Evolutionary conservation across 2,888 invertebrate genomes (phyloP).

Genomic region (Synergus japonicus): DNA sequence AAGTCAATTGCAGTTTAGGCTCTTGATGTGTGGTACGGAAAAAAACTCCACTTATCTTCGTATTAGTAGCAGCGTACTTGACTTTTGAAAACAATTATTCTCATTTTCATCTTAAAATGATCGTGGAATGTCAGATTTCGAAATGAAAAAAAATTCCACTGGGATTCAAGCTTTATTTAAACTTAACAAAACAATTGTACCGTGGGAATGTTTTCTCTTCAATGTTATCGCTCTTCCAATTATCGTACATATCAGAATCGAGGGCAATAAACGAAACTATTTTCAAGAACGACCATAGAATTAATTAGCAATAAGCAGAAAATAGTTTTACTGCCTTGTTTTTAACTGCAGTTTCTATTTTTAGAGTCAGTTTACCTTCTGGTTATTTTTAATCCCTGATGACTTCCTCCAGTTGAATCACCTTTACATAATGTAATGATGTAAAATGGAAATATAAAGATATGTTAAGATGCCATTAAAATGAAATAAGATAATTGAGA

Average conservation of each 20-base stretch:
- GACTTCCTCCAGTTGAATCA: background rate
- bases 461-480: too few species aligned
- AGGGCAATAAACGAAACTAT: constrained; percentile 1
- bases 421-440: too few species aligned
- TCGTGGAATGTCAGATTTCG: background rate
- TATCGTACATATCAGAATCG: background rate
- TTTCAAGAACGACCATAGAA: background rate
- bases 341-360: background rate
- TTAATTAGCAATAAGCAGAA: too few species aligned
- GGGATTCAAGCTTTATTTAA: background rate
- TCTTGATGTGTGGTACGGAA: background rate
- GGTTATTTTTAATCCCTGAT: background rate
- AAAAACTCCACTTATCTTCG: too few species aligned
- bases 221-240: background rate
- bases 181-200: background rate
- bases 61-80: too few species aligned
- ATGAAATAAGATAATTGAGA: too few species aligned
- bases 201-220: constrained; percentile 1
- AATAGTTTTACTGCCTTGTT: background rate
- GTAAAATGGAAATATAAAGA: too few species aligned
- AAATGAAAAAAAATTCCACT: background rate
- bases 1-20: background rate
- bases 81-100: background rate
- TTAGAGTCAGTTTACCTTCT: background rate
- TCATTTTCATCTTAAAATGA: too few species aligned